Evolutionary conservation across 2,113 vertebrate genomes (phyloP).

Genomic region (Indri indri): DNA sequence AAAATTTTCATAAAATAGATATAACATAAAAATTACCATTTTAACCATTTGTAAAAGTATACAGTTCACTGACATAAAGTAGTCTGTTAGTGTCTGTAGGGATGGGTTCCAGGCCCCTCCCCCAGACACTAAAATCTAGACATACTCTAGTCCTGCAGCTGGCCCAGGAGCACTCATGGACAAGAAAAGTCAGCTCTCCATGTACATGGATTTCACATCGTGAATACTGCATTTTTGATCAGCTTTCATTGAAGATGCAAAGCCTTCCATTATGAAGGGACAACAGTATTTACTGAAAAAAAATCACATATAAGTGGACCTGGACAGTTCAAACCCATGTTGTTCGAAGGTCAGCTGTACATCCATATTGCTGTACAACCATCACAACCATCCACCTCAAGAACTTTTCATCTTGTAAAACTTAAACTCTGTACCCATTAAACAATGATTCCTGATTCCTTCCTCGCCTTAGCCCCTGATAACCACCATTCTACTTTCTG

Average conservation of each 20-base stretch:
- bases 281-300: neutral
- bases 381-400: neutral
- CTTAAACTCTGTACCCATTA: neutral
- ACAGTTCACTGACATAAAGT: neutral
- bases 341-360: neutral
- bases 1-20: neutral
- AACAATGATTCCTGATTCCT: neutral
- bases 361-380: neutral
- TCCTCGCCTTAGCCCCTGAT: accelerated
- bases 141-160: neutral
- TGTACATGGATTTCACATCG: neutral
- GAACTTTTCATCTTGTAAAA: neutral
- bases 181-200: neutral
- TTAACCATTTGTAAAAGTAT: neutral
- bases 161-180: no score
- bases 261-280: neutral
- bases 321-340: neutral
- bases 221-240: neutral
- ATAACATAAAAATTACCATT: neutral
- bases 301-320: neutral
- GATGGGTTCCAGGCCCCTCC: neutral
- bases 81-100: neutral
- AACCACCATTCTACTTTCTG: neutral
- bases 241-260: neutral
- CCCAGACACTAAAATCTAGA: neutral